Percentiles rank a stretch among this genome's conserved stretches.
Conservation (phyloP, 2,797 vertebrate species). For the Gambusia yucatana region DNA sequence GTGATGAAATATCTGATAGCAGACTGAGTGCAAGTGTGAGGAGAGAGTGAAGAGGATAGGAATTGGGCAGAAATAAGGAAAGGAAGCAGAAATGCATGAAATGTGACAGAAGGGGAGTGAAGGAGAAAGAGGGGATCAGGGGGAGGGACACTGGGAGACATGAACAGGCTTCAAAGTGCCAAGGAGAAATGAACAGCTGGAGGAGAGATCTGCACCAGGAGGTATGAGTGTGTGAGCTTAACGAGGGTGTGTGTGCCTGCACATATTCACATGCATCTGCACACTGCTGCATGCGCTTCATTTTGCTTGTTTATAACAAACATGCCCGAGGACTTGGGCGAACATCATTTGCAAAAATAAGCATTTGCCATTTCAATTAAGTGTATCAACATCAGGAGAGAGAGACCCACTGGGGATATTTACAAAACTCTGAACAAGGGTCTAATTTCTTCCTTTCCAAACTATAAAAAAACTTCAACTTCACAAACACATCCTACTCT, state of each 20-base stretch:
- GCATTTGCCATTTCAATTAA: conserved; percentile 71
- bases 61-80: conserved; percentile 52
- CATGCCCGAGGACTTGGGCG: conserved; percentile 58
- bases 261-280: conserved; percentile 44
- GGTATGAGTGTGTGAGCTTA: conserved; percentile 27
- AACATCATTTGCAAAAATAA: conserved; percentile 71
- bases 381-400: conserved; percentile 59
- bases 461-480: conserved; percentile 6
- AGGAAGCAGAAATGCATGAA: conserved; percentile 59
- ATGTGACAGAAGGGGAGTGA: conserved; percentile 64
- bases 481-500: conserved; percentile 17
- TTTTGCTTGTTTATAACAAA: conserved; percentile 69
- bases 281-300: conserved; percentile 57
- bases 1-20: conserved; percentile 72
- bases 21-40: conserved; percentile 37
- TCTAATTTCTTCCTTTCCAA: conserved; percentile 24
- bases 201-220: conserved; percentile 69
- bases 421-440: conserved; percentile 20
- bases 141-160: conserved; percentile 69
- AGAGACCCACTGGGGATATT: conserved; percentile 37
- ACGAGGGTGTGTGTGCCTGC: conserved; percentile 13
- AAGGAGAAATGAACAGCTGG: conserved; percentile 78
- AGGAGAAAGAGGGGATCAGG: conserved; percentile 61
- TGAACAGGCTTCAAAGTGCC: conserved; percentile 76
- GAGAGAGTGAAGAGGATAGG: conserved; percentile 36